phyloP scores from a whole-genome alignment of 1,140 invertebrate species.

The Paralvinella palmiformis region DNA sequence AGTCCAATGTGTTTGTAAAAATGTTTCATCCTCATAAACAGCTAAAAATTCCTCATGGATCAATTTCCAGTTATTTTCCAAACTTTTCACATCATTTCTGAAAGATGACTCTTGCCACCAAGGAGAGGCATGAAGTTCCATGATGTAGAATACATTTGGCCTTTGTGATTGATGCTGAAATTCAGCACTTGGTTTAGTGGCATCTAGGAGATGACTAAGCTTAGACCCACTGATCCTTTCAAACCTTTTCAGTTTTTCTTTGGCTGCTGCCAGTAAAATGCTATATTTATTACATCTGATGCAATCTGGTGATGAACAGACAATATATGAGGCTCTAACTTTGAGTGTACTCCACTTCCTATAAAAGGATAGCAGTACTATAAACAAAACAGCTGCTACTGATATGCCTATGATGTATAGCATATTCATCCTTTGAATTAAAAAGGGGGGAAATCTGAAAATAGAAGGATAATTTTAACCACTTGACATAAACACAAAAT shows the following conservation, averaged over 20 bases:
- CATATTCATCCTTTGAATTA: background rate
- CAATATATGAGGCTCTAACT: background rate
- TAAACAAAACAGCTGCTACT: background rate
- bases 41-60: background rate
- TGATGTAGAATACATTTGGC: background rate
- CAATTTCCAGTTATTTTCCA: background rate
- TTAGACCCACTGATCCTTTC: background rate
- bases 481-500: background rate
- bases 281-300: background rate
- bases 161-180: background rate
- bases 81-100: background rate
- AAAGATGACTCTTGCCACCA: background rate
- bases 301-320: background rate
- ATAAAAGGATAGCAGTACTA: too few relatives aligned
- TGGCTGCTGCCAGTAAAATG: background rate
- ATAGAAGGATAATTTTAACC: background rate
- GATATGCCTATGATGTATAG: background rate
- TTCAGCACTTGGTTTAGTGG: background rate
- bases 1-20: background rate
- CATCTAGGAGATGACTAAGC: background rate
- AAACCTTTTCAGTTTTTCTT: background rate
- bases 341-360: too few relatives aligned
- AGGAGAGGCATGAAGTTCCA: background rate
- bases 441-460: background rate
- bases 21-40: background rate